These are phyloP conservation scores for Desmophyllum pertusum DNA, from an alignment of 92 coral and sea anemone species.

Conservation along the genomic window DNA sequence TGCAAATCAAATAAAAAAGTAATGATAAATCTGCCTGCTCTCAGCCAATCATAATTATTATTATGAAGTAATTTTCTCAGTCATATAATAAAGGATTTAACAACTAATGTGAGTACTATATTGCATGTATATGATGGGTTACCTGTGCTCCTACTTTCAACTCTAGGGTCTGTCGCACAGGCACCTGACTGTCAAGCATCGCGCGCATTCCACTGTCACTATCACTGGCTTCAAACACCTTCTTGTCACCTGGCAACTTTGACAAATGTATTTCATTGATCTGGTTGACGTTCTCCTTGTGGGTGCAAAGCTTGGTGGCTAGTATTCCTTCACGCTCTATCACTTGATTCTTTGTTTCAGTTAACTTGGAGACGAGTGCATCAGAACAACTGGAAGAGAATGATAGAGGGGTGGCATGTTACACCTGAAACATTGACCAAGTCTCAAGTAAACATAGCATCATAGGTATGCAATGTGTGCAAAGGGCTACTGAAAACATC, in stretches of 20 bases:
- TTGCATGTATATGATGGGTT: neutral
- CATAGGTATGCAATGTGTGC: no score
- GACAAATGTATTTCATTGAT: conserved; percentile 88
- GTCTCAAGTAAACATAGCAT: no score
- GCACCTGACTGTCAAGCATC: conserved; percentile 73
- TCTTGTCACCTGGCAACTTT: conserved; percentile 68
- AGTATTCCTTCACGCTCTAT: conserved; percentile 84
- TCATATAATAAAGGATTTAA: no score
- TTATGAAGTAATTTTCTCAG: no score
- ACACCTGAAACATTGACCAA: no score
- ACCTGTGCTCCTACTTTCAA: conserved; percentile 97
- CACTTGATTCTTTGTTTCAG: conserved; percentile 70
- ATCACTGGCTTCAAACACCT: conserved; percentile 79
- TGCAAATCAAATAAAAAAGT: no score
- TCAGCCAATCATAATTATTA: no score
- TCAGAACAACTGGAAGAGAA: conserved; percentile 77
- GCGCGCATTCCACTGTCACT: conserved; percentile 74
- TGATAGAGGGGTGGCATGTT: neutral
- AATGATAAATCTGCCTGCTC: no score
- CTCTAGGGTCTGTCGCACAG: conserved; percentile 85
- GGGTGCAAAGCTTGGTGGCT: conserved; percentile 95
- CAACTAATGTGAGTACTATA: no score
- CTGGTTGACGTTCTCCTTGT: conserved; percentile 96
- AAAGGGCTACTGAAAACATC: no score
- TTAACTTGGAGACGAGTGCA: conserved; percentile 68